phyloP scores from a whole-genome alignment of 2,113 vertebrate species.

The Lonchura striata region DNA sequence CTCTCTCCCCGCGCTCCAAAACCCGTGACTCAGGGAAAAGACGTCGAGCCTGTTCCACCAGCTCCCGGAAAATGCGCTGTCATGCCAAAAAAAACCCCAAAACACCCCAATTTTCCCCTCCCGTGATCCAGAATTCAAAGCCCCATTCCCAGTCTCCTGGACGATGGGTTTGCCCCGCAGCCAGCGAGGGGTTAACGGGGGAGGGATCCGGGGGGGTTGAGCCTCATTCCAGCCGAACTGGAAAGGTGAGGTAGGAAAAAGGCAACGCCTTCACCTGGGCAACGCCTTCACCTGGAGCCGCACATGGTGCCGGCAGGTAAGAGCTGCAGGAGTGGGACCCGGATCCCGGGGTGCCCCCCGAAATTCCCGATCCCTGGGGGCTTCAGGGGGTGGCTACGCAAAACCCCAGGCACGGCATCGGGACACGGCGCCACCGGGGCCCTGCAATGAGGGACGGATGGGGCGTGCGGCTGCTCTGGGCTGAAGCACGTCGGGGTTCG shows the following conservation, averaged over 20 bases:
- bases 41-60: neutral
- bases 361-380: accelerated
- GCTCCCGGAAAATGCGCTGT: neutral
- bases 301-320: slow-evolving; percentile 24
- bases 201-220: neutral
- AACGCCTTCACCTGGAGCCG: neutral
- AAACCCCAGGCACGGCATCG: accelerated
- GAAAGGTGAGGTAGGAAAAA: slow-evolving; percentile 63
- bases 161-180: neutral
- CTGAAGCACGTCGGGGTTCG: neutral
- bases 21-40: neutral
- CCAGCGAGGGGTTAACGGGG: slow-evolving; percentile 28
- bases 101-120: neutral
- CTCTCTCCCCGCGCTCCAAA: too few relatives aligned
- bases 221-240: neutral
- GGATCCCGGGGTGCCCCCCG: neutral
- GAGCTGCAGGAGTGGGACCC: neutral
- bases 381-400: accelerated
- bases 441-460: accelerated
- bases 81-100: accelerated
- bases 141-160: accelerated
- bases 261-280: slow-evolving; percentile 43
- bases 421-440: accelerated
- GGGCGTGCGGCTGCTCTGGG: accelerated
- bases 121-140: neutral